A percentile compares a stretch with the other conserved stretches of the same genome.
Evolutionary conservation across 2,797 vertebrate species (phyloP).

Genomic region (Pteronotus mesoamericanus): DNA sequence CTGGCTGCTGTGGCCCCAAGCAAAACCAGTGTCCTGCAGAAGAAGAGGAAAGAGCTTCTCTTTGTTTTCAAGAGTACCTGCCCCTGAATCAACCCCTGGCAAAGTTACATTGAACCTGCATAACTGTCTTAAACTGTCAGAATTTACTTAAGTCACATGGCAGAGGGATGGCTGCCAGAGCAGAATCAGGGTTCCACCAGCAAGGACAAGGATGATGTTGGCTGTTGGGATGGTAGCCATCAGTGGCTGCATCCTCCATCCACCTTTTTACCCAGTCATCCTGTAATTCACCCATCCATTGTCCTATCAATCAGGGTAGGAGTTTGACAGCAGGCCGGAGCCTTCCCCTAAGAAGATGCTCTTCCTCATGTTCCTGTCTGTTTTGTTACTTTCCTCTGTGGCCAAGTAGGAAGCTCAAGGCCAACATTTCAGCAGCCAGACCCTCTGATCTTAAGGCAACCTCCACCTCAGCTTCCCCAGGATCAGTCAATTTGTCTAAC

Average conservation of each 20-base stretch:
- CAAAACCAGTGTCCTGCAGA: background rate
- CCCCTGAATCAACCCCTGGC: background rate
- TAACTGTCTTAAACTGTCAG: background rate
- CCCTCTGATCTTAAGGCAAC: background rate
- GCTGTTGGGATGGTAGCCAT: background rate
- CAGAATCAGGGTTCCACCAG: background rate
- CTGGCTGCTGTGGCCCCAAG: background rate
- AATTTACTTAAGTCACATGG: background rate
- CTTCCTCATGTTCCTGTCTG: background rate
- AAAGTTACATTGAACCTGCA: background rate
- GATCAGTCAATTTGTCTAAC: background rate
- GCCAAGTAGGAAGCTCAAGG: background rate
- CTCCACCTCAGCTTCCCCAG: background rate
- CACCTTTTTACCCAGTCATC: background rate
- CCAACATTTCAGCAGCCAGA: background rate
- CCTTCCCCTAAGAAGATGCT: background rate
- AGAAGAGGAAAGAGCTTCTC: background rate
- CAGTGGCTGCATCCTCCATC: accelerated
- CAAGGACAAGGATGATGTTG: background rate
- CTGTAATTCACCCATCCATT: background rate
- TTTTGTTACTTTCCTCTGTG: background rate
- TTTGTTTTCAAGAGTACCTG: background rate
- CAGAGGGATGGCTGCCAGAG: background rate
- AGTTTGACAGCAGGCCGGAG: background rate
- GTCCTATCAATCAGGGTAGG: background rate